Percentiles rank a stretch among this genome's conserved stretches.
phyloP scores from a whole-genome alignment of 2,797 vertebrate genomes.

The Leptatherina wallacei region DNA sequence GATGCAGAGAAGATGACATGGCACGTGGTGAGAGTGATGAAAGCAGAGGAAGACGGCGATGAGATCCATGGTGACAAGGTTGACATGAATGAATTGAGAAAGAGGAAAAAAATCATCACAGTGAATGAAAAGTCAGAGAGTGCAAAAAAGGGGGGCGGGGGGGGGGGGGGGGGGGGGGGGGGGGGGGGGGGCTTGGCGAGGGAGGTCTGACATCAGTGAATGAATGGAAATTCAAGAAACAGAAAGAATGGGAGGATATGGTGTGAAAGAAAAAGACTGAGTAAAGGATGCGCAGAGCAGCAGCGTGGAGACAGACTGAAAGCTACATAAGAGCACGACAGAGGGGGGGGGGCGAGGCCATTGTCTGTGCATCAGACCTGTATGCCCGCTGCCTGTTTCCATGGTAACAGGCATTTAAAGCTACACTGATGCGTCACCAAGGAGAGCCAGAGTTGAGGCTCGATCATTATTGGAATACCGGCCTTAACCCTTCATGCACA shows the following conservation, averaged over 20 bases:
- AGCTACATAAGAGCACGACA: conserved; percentile 40
- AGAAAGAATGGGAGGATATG: conserved; percentile 32
- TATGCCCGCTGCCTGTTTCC: conserved; percentile 81
- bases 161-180: too few relatives aligned
- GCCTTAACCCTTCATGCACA: conserved; percentile 26
- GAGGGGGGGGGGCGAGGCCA: conserved; percentile 52
- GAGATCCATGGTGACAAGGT: conserved; percentile 54
- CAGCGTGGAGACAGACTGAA: conserved; percentile 41
- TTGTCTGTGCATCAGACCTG: conserved; percentile 76
- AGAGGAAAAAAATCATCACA: conserved; percentile 64
- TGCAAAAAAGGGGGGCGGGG: background rate
- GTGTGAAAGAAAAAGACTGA: conserved; percentile 39
- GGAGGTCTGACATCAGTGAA: conserved; percentile 38
- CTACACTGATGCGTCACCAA: conserved; percentile 75
- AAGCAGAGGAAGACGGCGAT: conserved; percentile 54
- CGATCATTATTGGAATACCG: conserved; percentile 66
- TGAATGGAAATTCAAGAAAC: conserved; percentile 56
- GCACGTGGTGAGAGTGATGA: conserved; percentile 56
- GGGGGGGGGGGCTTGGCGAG: background rate
- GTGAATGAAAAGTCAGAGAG: conserved; percentile 61
- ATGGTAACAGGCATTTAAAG: conserved; percentile 85
- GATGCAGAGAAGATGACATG: conserved; percentile 53
- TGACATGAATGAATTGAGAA: conserved; percentile 73
- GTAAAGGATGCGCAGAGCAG: conserved; percentile 41
- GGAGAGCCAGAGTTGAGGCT: conserved; percentile 59